A percentile compares a stretch with the other conserved stretches of the same genome.
Evolutionary conservation across 2,888 invertebrate species (phyloP).

Genomic region (Orchesellides sinensis): DNA sequence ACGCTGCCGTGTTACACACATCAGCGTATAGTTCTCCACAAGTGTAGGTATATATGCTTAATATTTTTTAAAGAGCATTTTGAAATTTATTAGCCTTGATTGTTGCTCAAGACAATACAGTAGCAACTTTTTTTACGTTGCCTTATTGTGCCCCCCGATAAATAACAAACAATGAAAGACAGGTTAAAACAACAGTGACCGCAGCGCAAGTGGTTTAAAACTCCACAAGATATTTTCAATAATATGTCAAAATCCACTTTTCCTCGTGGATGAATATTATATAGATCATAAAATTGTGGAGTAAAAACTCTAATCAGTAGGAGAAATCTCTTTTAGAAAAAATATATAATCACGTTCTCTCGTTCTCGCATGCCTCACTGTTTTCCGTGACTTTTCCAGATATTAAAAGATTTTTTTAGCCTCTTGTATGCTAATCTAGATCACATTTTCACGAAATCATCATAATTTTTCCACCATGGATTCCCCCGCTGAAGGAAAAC

Average conservation of each 20-base stretch:
- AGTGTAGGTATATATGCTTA: background rate
- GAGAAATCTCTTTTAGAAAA: background rate
- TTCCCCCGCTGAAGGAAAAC: no score
- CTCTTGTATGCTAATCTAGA: slow-evolving; percentile 42
- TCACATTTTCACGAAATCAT: slow-evolving; percentile 59
- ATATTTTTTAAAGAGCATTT: slow-evolving; percentile 6
- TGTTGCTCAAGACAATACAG: slow-evolving; percentile 51
- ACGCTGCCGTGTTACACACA: slow-evolving; percentile 66
- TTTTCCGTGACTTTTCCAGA: background rate
- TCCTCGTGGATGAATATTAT: background rate
- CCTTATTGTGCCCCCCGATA: background rate
- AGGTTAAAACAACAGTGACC: slow-evolving; percentile 2
- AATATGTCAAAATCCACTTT: slow-evolving; percentile 35
- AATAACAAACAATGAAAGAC: slow-evolving; percentile 18
- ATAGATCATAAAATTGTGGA: background rate
- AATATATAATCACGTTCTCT: background rate
- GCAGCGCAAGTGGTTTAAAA: background rate
- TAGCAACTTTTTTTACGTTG: slow-evolving; percentile 40
- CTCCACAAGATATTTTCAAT: slow-evolving; percentile 11
- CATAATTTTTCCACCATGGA: slow-evolving; percentile 14
- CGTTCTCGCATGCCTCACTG: slow-evolving; percentile 6
- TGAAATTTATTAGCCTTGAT: slow-evolving; percentile 65
- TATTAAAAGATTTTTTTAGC: background rate
- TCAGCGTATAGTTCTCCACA: background rate
- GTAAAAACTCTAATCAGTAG: slow-evolving; percentile 42